A percentile compares a stretch with the other conserved stretches of the same genome.
phyloP scores from a whole-genome alignment of 1,140 invertebrate genomes.

The Zophobas atratus region DNA sequence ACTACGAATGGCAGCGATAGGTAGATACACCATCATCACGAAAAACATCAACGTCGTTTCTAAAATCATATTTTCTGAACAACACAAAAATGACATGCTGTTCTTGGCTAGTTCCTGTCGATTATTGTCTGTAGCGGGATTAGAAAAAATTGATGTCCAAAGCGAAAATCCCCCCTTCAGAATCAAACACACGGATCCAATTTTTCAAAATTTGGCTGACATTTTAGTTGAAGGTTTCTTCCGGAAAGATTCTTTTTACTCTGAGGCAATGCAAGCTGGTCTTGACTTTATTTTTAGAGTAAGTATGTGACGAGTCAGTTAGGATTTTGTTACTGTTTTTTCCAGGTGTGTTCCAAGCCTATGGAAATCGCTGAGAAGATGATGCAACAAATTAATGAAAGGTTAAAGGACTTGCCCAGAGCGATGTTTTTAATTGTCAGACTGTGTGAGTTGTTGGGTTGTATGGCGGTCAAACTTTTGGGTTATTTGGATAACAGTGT shows the following conservation, averaged over 20 bases:
- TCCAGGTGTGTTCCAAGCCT: slow-evolving; percentile 62
- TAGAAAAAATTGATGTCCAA: slow-evolving; percentile 59
- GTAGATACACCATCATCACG: slow-evolving; percentile 59
- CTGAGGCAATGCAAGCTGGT: slow-evolving; percentile 52
- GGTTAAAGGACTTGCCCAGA: slow-evolving; percentile 21
- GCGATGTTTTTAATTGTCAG: slow-evolving; percentile 54
- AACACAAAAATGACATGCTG: slow-evolving; percentile 54
- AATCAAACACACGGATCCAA: slow-evolving; percentile 56
- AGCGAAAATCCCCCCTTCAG: slow-evolving; percentile 57
- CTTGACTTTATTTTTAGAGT: slow-evolving; percentile 61
- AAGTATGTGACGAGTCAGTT: slow-evolving; percentile 31
- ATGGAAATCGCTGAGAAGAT: slow-evolving; percentile 56
- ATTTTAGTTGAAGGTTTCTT: slow-evolving; percentile 58
- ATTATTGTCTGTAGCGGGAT: slow-evolving; percentile 54
- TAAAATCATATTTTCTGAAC: slow-evolving; percentile 55
- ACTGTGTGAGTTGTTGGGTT: slow-evolving; percentile 59
- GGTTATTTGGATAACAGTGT: slow-evolving; percentile 63
- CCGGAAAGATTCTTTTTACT: slow-evolving; percentile 54
- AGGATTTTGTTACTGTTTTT: slow-evolving; percentile 31
- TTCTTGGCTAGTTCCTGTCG: slow-evolving; percentile 59
- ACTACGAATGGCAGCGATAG: slow-evolving; percentile 59
- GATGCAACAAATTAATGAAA: slow-evolving; percentile 47
- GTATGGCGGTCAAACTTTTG: slow-evolving; percentile 59
- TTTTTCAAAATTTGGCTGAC: slow-evolving; percentile 56
- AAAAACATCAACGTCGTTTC: slow-evolving; percentile 63